phyloP scores from a whole-genome alignment of 2,888 invertebrate species.

The Drosophila incognita region DNA sequence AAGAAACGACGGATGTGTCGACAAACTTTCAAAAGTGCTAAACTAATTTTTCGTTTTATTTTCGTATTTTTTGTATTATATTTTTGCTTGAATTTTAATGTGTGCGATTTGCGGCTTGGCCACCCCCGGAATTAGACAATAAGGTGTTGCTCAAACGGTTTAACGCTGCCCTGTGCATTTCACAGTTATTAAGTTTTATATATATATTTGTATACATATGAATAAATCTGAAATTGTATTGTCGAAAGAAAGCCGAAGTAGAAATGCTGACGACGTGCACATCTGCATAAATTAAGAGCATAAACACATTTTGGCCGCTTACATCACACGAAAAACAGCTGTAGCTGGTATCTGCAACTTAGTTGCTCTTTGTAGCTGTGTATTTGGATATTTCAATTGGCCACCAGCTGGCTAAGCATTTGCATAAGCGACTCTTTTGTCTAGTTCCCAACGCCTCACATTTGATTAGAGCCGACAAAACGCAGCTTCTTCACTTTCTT shows the following conservation, averaged over 20 bases:
- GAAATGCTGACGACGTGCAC: conserved; percentile 53
- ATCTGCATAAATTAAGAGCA: conserved; percentile 72
- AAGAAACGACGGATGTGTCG: conserved; percentile 24
- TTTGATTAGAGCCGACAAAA: conserved; percentile 43
- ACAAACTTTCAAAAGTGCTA: conserved; percentile 79
- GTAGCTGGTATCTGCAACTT: conserved; percentile 56
- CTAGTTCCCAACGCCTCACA: conserved; percentile 51
- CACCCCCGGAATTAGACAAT: conserved; percentile 54
- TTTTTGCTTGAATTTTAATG: conserved; percentile 23
- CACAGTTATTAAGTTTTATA: background rate
- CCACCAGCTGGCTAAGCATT: conserved; percentile 39
- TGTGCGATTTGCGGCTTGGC: conserved; percentile 46
- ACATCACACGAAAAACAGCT: conserved; percentile 59
- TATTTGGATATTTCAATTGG: conserved; percentile 34
- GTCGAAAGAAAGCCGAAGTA: conserved; percentile 73
- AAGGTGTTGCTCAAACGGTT: conserved; percentile 48
- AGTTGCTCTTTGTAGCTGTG: conserved; percentile 3
- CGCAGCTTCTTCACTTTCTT: conserved; percentile 75
- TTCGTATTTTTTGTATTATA: background rate
- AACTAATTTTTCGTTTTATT: conserved; percentile 61
- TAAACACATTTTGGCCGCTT: conserved; percentile 55
- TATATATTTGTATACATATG: conserved; percentile 19
- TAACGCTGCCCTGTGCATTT: conserved; percentile 8
- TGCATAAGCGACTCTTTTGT: conserved; percentile 76
- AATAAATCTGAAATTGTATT: conserved; percentile 27